These are phyloP conservation scores for Liparis tanakae DNA, from an alignment of 2,797 vertebrate genomes.

Conservation along the genomic window DNA sequence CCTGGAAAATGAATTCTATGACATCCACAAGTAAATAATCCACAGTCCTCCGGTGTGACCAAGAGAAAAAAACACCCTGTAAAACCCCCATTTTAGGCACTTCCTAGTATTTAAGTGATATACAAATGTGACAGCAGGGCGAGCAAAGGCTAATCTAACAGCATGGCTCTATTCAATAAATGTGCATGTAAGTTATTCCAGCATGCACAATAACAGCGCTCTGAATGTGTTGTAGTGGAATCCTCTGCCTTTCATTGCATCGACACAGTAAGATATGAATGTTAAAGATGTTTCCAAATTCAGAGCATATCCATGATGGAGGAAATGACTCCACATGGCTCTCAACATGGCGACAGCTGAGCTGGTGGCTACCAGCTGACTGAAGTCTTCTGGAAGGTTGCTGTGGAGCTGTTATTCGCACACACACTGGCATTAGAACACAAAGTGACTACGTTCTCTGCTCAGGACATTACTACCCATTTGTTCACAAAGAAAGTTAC, in stretches of 20 bases:
- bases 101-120: background rate
- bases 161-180: background rate
- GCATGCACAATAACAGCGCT: background rate
- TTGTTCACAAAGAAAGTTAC: background rate
- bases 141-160: background rate
- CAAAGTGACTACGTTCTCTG: background rate
- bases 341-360: background rate
- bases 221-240: background rate
- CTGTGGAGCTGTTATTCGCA: background rate
- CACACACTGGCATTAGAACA: background rate
- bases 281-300: slow-evolving; percentile 2
- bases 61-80: slow-evolving; percentile 9
- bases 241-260: background rate
- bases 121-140: slow-evolving; percentile 1
- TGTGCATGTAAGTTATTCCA: background rate
- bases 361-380: background rate
- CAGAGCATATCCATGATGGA: background rate
- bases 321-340: background rate
- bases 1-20: background rate
- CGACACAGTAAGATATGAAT: background rate
- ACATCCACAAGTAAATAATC: background rate
- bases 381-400: background rate
- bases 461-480: background rate
- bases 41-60: background rate
- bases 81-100: background rate